A percentile compares a stretch with the other conserved stretches of the same genome.
phyloP scores from a whole-genome alignment of 2,888 invertebrate genomes.

The Melanargia galathea region DNA sequence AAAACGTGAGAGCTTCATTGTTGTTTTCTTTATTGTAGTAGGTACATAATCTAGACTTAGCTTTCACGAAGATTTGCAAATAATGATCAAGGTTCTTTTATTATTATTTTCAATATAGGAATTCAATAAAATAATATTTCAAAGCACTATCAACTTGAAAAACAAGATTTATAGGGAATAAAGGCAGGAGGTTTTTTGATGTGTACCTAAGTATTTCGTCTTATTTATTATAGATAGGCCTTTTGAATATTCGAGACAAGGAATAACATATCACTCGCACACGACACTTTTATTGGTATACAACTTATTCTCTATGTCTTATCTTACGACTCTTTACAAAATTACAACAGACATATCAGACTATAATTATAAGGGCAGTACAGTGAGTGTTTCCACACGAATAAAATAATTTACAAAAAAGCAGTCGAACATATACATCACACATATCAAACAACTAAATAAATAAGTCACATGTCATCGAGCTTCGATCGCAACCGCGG shows the following conservation, averaged over 20 bases:
- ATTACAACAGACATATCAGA: conserved; percentile 81
- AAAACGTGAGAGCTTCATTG: conserved; percentile 47
- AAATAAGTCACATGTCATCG: conserved; percentile 79
- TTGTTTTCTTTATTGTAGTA: conserved; percentile 45
- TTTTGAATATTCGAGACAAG: conserved; percentile 40
- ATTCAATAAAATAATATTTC: not conserved
- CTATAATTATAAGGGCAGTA: conserved; percentile 69
- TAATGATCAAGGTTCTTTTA: not conserved
- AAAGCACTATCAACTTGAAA: not conserved
- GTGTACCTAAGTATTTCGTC: not conserved
- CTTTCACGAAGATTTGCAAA: conserved; percentile 35
- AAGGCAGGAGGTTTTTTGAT: not conserved
- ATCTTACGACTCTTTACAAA: conserved; percentile 82
- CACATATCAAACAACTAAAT: conserved; percentile 77
- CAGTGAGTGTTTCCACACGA: conserved; percentile 76
- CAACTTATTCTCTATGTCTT: conserved; percentile 72
- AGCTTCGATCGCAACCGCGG: conserved; percentile 78
- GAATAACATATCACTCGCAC: conserved; percentile 62
- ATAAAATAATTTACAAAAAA: conserved; percentile 82
- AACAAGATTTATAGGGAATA: not conserved
- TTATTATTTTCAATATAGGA: not conserved
- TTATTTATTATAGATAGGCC: not conserved
- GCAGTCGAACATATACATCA: conserved; percentile 79
- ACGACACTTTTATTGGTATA: conserved; percentile 80
- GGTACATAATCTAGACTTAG: conserved; percentile 32